A percentile compares a stretch with the other conserved stretches of the same genome.
phyloP scores from a whole-genome alignment of 2,888 invertebrate genomes.

The Azorinus chamasolen region DNA sequence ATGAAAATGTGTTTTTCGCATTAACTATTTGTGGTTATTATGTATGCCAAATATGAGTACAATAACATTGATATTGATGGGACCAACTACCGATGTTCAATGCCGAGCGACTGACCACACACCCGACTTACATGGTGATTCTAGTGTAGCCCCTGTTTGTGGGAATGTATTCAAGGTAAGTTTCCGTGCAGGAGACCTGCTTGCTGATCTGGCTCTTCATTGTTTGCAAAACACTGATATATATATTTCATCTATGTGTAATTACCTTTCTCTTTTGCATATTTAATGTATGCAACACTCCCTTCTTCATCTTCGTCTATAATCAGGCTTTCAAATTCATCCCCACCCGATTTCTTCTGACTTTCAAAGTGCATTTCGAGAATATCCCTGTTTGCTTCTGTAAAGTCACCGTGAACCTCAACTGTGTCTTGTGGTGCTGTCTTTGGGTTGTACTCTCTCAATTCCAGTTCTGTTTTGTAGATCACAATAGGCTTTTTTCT shows the following conservation, averaged over 20 bases:
- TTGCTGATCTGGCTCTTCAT: background rate
- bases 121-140: no score
- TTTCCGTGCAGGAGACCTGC: no score
- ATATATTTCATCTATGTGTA: background rate
- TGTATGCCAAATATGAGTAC: no score
- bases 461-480: constrained; percentile 17
- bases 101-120: no score
- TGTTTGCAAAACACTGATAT: background rate
- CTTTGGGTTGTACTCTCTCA: constrained; percentile 21
- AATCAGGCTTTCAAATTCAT: constrained; percentile 24
- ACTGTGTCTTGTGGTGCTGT: constrained; percentile 15
- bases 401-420: constrained; percentile 17
- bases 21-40: no score
- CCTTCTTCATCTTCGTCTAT: constrained; percentile 33
- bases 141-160: no score
- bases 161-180: no score
- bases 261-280: constrained; percentile 41
- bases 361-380: constrained; percentile 67
- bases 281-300: constrained; percentile 37
- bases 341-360: constrained; percentile 55
- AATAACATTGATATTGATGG: no score
- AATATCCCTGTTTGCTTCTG: constrained; percentile 25
- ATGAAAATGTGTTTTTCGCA: no score
- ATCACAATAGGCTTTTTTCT: constrained; percentile 26
- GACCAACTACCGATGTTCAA: no score